Base-by-base conservation (phyloP, 1,140 invertebrate species). In the Heliconius nattereri region DNA sequence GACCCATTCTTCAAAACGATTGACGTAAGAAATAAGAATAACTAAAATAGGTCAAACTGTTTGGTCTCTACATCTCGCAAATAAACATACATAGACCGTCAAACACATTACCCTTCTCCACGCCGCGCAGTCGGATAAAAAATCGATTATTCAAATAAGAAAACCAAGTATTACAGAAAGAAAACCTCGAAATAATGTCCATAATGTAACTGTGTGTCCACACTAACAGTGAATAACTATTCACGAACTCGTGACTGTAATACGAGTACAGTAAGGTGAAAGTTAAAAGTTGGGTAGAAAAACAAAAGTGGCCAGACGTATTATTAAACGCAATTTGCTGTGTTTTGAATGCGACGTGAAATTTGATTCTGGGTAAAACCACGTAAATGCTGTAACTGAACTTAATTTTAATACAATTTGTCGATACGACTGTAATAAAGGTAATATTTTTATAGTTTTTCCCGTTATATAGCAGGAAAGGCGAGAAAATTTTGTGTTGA, bases 261-360 rank as follows among this genome's bases (percentile, higher is more conserved):
- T 66, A 35, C 32, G 7, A 35, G 32, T 35, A 16, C 60, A 29
- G 60, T 23, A 66, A 66, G 60, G 60, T 35, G 32, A 35, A 35
- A 35, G 32, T 26, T 66, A 11, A 13, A 52, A 66, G 11, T 9
- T 16, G 60, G 60, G 29, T 66, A 75, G 66, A 54, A 71, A 71
- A 79, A 23, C 54, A 66, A 75, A 80, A 79, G 60, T 40, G 40
- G 54, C 35, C 52, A 80, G 73, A 80, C 78, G 78, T 80, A 60
- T 80, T 74, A 80, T 80, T 80, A 80, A 52, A 37, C 37, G 78
- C 72, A 80, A 80, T 80, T 80, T 80, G 32, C 78, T 19, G 70
- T 75, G 60, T 79, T 78, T 73, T 71, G 73, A 74, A 76, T 80
- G 78, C 74, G 78, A 78, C 75, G 19, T 70, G 29, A 19, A 77